Evolutionary conservation across 2,113 vertebrate species (phyloP), one percentile per base, ranked within the genome.

Genomic region (Neopipo cinnamomea): DNA sequence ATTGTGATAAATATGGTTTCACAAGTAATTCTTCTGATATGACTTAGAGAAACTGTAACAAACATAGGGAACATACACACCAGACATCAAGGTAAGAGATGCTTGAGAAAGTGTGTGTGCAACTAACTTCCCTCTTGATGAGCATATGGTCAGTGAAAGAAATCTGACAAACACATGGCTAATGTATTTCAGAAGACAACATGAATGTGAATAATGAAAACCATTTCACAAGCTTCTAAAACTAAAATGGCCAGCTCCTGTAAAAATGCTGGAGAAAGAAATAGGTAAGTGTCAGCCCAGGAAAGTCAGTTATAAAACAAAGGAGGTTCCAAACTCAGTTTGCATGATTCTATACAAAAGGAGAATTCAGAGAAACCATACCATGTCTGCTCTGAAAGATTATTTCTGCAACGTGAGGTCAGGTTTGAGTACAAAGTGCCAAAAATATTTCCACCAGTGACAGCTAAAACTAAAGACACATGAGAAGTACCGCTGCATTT

Each of bases 401-500:
- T 42, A 73, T 9, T 44, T 84, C 46, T 81, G 12, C 50, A 74
- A 89, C 23, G 14, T 35, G 14, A 88, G 1, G 7, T 39, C 20
- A 77, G 9, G 3, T 80, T 62, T 93, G 63, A 80, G 50, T 50
- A 39, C 8, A 46, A 84, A 90, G n/a, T 27, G 14, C 15, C 58
- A 58, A 66, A 88, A 53, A 77, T 23, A 22, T 18, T 88, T 58
- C 59, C 37, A 39, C 21, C 9, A 41, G 21, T 20, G 56, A 77
- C 76, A 91, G 76, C 27, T 78, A 47, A 81, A 93, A 86, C 50
- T 55, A 81, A 20, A 77, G 50, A 58, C 6, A 59, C 42, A 47
- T 44, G n/a, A 0, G 0, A 86, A 4, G 11, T 14, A 68, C 0
- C 0, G 35, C 30, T 86, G 35, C 23, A 21, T 11, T 72, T 19